phyloP scores from a whole-genome alignment of 2,888 invertebrate species.

The Tiphia femorata region DNA sequence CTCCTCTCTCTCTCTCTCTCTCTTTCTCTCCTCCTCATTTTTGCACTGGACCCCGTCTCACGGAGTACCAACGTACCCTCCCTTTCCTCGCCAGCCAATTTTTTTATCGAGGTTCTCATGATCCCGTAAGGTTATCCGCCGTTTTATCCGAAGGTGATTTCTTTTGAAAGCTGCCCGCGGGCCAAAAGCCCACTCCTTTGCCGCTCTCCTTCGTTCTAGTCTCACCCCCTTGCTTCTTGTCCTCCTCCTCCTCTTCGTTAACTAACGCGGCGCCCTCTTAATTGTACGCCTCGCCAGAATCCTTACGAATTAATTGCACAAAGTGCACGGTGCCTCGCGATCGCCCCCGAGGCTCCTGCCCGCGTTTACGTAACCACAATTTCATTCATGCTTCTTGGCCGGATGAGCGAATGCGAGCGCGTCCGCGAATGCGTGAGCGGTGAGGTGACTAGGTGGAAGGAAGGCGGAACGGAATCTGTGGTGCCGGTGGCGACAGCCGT shows the following conservation, averaged over 20 bases:
- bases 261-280: constrained; percentile 36
- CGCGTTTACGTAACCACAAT: constrained; percentile 44
- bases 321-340: constrained; percentile 36
- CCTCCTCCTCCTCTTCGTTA: no score
- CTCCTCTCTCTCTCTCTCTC: no score
- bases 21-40: no score
- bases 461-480: no score
- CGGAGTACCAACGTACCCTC: no score
- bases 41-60: no score
- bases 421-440: no score
- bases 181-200: constrained; percentile 7
- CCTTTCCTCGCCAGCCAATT: neutral
- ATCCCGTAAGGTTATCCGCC: constrained; percentile 22
- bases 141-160: constrained; percentile 31
- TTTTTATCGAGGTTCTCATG: constrained; percentile 21
- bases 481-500: neutral
- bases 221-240: no score
- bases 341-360: constrained; percentile 17
- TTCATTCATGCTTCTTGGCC: constrained; percentile 44
- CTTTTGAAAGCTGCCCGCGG: constrained; percentile 23
- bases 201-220: constrained; percentile 4
- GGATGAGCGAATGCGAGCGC: constrained; percentile 11
- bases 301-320: constrained; percentile 44
- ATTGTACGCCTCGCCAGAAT: constrained; percentile 44
- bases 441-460: no score